phyloP scores from a whole-genome alignment of 1,140 invertebrate genomes.

The Asbolus verrucosus region DNA sequence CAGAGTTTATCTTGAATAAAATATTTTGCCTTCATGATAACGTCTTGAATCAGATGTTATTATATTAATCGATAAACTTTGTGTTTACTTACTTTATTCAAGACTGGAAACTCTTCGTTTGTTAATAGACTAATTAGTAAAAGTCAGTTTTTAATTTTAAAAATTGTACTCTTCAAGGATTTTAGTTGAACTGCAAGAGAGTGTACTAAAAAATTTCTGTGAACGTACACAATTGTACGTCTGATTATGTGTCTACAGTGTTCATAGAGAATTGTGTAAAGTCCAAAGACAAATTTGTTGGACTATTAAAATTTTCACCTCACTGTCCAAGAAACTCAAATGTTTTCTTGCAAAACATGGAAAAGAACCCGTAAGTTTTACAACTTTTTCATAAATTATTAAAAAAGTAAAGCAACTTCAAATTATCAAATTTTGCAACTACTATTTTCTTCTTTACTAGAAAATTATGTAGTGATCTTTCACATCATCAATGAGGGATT shows the following conservation, averaged over 20 bases:
- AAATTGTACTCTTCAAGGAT: conserved; percentile 1
- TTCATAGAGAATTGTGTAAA: background rate
- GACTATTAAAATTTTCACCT: conserved; percentile 18
- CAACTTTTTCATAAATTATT: conserved; percentile 38
- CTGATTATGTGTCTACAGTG: conserved; percentile 20
- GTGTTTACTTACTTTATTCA: background rate
- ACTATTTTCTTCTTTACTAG: conserved; percentile 30
- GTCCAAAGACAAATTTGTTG: conserved; percentile 39
- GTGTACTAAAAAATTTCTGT: conserved; percentile 14
- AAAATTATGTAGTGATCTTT: background rate
- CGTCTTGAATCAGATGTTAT: conserved; percentile 1
- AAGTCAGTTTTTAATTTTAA: background rate
- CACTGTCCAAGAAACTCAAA: conserved; percentile 47
- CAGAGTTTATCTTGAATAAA: conserved; percentile 42
- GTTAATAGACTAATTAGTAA: background rate
- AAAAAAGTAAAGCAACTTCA: conserved; percentile 21
- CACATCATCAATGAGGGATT: background rate
- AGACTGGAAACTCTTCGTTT: conserved; percentile 1
- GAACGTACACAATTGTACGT: conserved; percentile 20
- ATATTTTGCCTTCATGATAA: conserved; percentile 4
- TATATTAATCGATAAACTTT: background rate
- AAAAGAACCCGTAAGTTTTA: conserved; percentile 47
- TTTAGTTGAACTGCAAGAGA: conserved; percentile 20
- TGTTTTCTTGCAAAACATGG: conserved; percentile 49
- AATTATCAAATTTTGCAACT: conserved; percentile 32